Percentiles rank a stretch among this genome's conserved stretches.
These are phyloP conservation scores for Sarotherodon lohbergeri DNA, from an alignment of 2,113 vertebrate genomes.

Conservation along the genomic window DNA sequence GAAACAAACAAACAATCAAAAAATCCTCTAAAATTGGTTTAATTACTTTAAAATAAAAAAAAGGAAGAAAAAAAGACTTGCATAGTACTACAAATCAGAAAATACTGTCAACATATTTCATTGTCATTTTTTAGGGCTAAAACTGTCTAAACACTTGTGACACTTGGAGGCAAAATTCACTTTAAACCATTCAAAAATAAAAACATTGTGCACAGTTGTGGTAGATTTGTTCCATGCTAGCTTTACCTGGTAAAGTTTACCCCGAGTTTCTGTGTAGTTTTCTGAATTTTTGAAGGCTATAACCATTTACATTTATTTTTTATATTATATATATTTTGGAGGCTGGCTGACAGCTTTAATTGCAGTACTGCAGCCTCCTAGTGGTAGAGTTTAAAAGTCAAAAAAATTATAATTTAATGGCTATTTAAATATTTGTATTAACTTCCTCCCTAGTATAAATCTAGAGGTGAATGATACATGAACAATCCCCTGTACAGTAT, in stretches of 20 bases:
- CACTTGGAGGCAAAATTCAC: not conserved
- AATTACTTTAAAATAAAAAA: not conserved
- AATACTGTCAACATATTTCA: not conserved
- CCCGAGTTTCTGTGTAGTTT: not conserved
- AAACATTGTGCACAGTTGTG: not conserved
- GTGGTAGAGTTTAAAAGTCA: not conserved
- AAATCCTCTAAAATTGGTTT: not conserved
- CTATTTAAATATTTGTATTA: not conserved
- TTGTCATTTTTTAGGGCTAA: not conserved
- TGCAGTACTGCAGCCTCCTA: not conserved
- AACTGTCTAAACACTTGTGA: not conserved
- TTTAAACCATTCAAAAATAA: not conserved
- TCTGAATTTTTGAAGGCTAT: not conserved
- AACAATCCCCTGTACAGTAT: not conserved
- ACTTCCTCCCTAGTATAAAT: not conserved
- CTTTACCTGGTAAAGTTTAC: not conserved
- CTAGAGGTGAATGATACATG: not conserved
- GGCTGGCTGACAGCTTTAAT: not conserved
- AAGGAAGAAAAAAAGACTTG: not conserved
- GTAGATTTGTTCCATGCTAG: not conserved
- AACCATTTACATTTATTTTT: not conserved
- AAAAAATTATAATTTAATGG: fast-evolving
- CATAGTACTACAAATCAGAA: not conserved
- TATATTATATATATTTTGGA: not conserved
- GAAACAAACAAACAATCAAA: not conserved